Conservation (phyloP, 37 sponge, comb jelly and placozoan species). For the Bolinopsis microptera region DNA sequence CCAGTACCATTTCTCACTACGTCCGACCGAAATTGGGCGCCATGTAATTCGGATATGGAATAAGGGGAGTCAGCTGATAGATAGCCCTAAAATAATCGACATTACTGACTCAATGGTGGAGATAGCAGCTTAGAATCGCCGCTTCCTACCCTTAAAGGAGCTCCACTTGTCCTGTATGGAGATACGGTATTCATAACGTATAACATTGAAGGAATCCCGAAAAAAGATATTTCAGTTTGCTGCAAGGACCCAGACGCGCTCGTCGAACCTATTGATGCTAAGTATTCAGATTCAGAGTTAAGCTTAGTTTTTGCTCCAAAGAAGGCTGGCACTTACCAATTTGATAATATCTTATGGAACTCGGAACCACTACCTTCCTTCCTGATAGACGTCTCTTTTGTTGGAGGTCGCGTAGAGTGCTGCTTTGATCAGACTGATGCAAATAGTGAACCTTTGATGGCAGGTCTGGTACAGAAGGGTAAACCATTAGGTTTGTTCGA, state of each 20-base stretch:
- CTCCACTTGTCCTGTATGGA: too few relatives aligned
- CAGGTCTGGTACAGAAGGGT: too few relatives aligned
- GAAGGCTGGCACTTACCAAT: not conserved
- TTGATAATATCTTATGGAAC: not conserved
- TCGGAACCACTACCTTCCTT: too few relatives aligned
- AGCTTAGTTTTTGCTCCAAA: not conserved
- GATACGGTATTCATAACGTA: not conserved
- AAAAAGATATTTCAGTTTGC: not conserved
- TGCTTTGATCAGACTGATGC: too few relatives aligned
- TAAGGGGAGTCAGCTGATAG: not conserved
- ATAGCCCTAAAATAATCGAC: not conserved
- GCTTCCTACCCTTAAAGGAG: too few relatives aligned
- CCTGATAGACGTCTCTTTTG: too few relatives aligned
- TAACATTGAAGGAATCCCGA: not conserved
- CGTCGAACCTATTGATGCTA: not conserved
- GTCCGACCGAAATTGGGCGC: not conserved
- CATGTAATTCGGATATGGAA: not conserved
- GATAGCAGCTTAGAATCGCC: too few relatives aligned
- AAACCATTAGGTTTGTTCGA: too few relatives aligned
- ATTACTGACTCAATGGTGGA: too few relatives aligned
- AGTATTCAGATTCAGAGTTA: not conserved
- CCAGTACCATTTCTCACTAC: not conserved
- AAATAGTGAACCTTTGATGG: too few relatives aligned
- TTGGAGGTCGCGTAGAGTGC: too few relatives aligned
- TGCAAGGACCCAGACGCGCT: not conserved